phyloP scores from a whole-genome alignment of 2,797 vertebrate species.

The Clarias platycephalus region DNA sequence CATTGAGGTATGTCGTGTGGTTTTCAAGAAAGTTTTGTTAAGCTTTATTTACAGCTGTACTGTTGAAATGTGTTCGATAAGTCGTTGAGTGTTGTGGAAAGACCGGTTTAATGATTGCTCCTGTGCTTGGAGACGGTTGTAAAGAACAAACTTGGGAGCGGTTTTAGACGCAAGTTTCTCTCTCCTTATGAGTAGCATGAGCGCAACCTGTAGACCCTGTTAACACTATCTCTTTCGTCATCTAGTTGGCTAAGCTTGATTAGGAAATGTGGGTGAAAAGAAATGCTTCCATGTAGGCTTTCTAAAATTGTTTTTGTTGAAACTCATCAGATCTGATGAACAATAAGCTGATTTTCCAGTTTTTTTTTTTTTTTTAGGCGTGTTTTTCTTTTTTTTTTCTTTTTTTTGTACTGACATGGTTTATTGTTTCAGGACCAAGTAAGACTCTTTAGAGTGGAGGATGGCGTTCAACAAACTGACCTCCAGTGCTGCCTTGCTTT shows the following conservation, averaged over 20 bases:
- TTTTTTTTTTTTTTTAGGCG: not conserved
- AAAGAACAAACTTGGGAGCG: not conserved
- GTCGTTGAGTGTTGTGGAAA: not conserved
- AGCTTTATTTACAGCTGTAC: not conserved
- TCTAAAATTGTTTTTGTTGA: not conserved
- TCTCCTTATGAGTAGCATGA: not conserved
- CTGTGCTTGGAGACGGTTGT: not conserved
- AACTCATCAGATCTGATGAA: not conserved
- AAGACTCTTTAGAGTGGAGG: constrained; percentile 39
- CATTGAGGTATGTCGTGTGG: not conserved
- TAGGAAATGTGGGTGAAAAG: not conserved
- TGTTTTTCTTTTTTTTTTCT: not conserved
- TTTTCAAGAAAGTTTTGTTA: not conserved
- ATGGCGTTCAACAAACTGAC: constrained; percentile 80
- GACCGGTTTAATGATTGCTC: no score
- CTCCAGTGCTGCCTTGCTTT: constrained; percentile 75
- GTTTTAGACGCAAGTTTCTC: not conserved
- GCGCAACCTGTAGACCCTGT: not conserved
- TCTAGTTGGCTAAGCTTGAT: not conserved
- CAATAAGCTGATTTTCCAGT: not conserved
- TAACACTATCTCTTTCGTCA: not conserved
- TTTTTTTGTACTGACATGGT: not conserved
- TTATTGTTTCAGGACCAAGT: not conserved
- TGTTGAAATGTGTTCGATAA: not conserved
- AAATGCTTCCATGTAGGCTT: not conserved